These are phyloP conservation scores for Antechinus flavipes DNA, from an alignment of 2,113 vertebrate species.

Conservation along the genomic window DNA sequence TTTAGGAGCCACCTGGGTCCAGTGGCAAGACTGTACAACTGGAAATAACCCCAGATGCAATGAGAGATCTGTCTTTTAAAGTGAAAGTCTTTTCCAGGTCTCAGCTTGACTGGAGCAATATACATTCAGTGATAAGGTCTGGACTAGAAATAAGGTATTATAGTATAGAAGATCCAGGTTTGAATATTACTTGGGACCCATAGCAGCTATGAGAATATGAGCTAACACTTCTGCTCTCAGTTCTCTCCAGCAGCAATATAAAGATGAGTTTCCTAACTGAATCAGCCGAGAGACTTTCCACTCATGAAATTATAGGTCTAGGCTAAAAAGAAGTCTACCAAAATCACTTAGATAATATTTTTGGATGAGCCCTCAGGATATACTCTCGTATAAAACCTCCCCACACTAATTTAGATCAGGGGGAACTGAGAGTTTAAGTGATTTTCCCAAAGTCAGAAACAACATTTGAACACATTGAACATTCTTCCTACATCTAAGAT, in stretches of 20 bases:
- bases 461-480: too few relatives aligned
- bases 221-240: neutral
- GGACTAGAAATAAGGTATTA: neutral
- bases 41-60: too few relatives aligned
- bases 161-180: neutral
- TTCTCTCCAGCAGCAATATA: neutral
- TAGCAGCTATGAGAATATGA: neutral
- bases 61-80: too few relatives aligned
- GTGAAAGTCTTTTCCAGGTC: too few relatives aligned
- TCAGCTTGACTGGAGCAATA: too few relatives aligned
- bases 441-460: neutral
- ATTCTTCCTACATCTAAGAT: too few relatives aligned
- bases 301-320: neutral
- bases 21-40: too few relatives aligned
- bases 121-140: too few relatives aligned
- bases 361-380: neutral
- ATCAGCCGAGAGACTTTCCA: neutral
- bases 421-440: neutral
- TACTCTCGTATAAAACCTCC: neutral
- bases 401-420: neutral
- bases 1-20: too few relatives aligned
- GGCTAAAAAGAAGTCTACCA: neutral
- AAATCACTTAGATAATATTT: neutral
- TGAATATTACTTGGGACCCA: neutral
- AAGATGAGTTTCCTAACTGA: neutral